Conservation (phyloP, 1,140 invertebrate species). For the Dryas iulia region DNA sequence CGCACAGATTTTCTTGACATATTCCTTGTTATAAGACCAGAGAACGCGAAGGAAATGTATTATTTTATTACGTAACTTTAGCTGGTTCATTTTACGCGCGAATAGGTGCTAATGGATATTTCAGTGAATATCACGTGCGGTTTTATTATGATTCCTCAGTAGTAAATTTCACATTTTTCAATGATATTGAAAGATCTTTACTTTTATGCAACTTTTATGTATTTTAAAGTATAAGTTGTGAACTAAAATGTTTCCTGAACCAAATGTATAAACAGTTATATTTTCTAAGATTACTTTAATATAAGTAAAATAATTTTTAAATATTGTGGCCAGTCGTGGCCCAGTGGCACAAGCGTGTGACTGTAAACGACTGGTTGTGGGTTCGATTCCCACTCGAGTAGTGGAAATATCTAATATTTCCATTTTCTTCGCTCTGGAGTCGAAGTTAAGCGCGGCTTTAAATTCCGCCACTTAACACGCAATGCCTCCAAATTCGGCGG, state of each 20-base stretch:
- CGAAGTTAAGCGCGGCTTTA: too few species aligned
- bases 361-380: too few species aligned
- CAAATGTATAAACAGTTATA: too few species aligned
- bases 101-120: constrained; percentile 70
- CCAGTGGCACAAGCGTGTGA: too few species aligned
- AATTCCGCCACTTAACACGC: too few species aligned
- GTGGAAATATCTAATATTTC: too few species aligned
- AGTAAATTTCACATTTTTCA: constrained; percentile 55
- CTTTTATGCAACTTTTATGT: constrained; percentile 42
- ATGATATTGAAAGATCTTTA: constrained; percentile 60
- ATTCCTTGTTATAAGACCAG: constrained; percentile 41
- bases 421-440: too few species aligned
- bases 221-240: not conserved
- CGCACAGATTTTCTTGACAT: constrained; percentile 53
- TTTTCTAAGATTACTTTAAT: too few species aligned
- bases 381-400: too few species aligned
- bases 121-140: constrained; percentile 49
- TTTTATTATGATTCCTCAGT: constrained; percentile 64
- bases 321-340: too few species aligned
- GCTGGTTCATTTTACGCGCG: constrained; percentile 60
- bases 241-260: not conserved
- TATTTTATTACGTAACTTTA: constrained; percentile 59
- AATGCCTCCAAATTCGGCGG: too few species aligned
- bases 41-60: constrained; percentile 47
- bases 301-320: too few species aligned